Percentiles rank a stretch among this genome's conserved stretches.
Evolutionary conservation across 2,888 invertebrate genomes (phyloP).

Genomic region (Eledone cirrhosa): DNA sequence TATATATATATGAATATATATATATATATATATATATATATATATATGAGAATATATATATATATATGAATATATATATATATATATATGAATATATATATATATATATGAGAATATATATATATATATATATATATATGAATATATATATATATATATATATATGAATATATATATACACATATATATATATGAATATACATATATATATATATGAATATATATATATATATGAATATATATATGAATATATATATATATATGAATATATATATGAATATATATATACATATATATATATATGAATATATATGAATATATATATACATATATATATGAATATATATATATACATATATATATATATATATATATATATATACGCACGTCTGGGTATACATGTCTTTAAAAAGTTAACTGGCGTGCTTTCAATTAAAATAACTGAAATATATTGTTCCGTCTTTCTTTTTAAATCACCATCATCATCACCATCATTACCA

Average conservation of each 20-base stretch:
- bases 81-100: no score
- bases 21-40: not conserved
- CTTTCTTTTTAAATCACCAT: no score
- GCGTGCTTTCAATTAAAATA: not conserved
- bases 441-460: no score
- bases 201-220: not conserved
- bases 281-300: no score
- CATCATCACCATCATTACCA: no score
- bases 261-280: no score
- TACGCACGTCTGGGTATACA: not conserved
- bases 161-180: not conserved
- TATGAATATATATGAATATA: not conserved
- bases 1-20: not conserved
- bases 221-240: not conserved
- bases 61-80: no score
- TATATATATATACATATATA: not conserved
- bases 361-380: conserved; percentile 6
- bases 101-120: no score
- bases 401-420: not conserved
- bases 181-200: not conserved
- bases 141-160: not conserved
- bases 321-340: not conserved
- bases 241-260: no score
- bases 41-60: no score
- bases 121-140: not conserved